Base-by-base conservation (phyloP, 2,113 vertebrate species). In the Ifrita kowaldi region DNA sequence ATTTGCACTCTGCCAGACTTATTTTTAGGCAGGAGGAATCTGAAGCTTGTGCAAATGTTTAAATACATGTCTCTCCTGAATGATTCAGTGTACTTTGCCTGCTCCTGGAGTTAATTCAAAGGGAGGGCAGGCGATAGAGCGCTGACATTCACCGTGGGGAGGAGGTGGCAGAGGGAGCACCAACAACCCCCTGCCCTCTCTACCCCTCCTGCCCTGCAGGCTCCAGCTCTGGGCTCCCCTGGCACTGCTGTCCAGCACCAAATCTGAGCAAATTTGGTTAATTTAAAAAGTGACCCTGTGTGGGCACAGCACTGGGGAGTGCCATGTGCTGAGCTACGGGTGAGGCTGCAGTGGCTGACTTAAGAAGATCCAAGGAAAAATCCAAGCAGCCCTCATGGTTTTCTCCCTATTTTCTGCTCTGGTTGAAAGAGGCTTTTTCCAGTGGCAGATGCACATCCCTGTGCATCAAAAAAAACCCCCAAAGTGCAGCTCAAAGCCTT, bases 31-130 rank as follows among this genome's bases (percentile, higher is more conserved):
- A 53, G 74, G 67, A 97, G 74, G 67, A 95, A 94, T 75, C 67
- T 53, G 63, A 83, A 69, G 76, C 87, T 93, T 73, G 71, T 89
- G 90, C 87, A 87, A 95, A 85, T 92, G 87, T 95, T 97, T 93
- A 84, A 95, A 89, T n/a, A n/a, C 80, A 88, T 60, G 33, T 93
- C 87, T 71, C 32, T 83, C 70, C 74, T 93, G 77, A 95, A 94
- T 97, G 83, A 94, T 92, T 93, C 84, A 65, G 83, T n/a, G 59
- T 41, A 23, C 89, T 84, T 33, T 92, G 80, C 49, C 83, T 93
- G 59, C 85, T 92, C 84, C 70, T 82, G 93, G 50, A 95, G 87
- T 89, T 90, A 70, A 83, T 95, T 90, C 86, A 89, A 84, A 71
- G 9, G 55, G 62, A 96, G 80, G 79, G 55, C 82, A 74, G 74